Conservation (phyloP, 2,888 invertebrate species). For the Lasioglossum lativentre region DNA sequence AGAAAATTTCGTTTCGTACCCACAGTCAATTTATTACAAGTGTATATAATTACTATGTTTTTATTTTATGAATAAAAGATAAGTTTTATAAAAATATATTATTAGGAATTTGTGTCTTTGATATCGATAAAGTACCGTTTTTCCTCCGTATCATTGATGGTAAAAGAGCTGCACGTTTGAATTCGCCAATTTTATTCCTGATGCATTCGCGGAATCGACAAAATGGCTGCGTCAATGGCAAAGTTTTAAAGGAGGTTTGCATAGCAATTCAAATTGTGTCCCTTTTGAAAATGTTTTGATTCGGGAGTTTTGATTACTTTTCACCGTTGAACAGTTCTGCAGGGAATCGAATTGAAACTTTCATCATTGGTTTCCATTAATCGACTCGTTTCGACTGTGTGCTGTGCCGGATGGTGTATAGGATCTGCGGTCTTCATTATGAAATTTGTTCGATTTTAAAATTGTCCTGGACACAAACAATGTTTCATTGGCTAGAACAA, state of each 20-base stretch:
- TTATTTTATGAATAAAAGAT: neutral
- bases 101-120: neutral
- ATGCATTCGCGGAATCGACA: neutral
- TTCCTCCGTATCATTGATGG: neutral
- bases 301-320: constrained; percentile 25
- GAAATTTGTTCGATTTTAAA: constrained; percentile 4
- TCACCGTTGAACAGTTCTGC: constrained; percentile 13
- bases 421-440: constrained; percentile 17
- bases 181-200: neutral
- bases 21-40: neutral
- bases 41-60: neutral
- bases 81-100: neutral
- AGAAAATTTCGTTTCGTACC: neutral
- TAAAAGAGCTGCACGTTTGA: neutral
- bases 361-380: constrained; percentile 44
- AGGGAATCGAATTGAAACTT: constrained; percentile 35
- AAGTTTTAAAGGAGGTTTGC: constrained; percentile 7
- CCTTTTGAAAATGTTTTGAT: constrained; percentile 29
- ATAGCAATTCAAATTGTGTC: constrained; percentile 19
- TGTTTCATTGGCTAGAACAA: neutral
- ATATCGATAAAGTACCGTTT: neutral
- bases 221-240: neutral
- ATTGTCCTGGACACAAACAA: neutral
- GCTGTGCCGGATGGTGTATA: neutral
- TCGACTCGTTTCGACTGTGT: constrained; percentile 23